Base-by-base conservation (phyloP, 2,888 invertebrate species). In the Tortrix viridana region DNA sequence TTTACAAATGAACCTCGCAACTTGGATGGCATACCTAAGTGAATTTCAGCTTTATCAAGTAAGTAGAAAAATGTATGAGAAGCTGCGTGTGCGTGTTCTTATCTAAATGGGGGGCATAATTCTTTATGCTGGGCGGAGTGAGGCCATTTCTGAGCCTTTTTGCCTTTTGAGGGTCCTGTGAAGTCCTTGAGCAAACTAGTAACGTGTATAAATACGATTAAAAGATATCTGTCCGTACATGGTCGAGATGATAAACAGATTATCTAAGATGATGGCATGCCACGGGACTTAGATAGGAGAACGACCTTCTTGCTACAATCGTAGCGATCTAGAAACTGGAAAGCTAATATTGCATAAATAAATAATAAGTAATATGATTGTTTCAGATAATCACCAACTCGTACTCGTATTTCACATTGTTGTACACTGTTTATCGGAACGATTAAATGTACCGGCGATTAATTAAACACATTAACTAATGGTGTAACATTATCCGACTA, bases 361-460 rank as follows among this genome's bases (percentile, higher is more conserved):
- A 0, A 19, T n/a, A n/a, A n/a, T n/a, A n/a, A n/a, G n/a, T n/a
- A n/a, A n/a, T 46, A 44, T 19, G 20, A 1, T 68, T 60, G 5
- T 83, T 86, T 69, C 86, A 89, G 88, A 84, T 88, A 67, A 72
- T 89, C 14, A 84, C 86, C 9, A 85, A 75, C 14, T 79, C 88
- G 0, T 88, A 88, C 71, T 88, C 86, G 2, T 89, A 88, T 69
- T 89, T 89, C 60, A 81, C 88, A 2, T 70, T 88, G 54, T 74
- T 89, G 23, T 86, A 86, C 65, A 85, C 87, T 5, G 75, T 83
- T 41, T 88, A 85, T 70, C 74, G 77, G 23, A 74, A 77, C 48
- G 70, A 80, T 69, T 81, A 62, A 66, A 55, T 32, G 32, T 12
- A 12, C 12, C 32, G 32, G 32, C 12, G 12, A n/a, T n/a, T n/a